Evolutionary conservation across 2,888 invertebrate species (phyloP).

Genomic region (Plagodis pulveraria): DNA sequence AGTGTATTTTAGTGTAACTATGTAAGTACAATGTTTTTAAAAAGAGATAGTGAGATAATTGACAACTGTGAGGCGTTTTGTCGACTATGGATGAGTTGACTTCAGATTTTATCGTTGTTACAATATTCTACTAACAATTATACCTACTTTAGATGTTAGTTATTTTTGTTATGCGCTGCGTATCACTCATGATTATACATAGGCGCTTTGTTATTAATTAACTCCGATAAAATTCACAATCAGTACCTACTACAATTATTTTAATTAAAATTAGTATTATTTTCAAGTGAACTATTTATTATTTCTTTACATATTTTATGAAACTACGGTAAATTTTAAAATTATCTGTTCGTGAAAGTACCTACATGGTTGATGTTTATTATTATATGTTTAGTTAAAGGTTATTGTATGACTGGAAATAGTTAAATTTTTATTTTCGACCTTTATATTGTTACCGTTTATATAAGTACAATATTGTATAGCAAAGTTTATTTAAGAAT

Average conservation of each 20-base stretch:
- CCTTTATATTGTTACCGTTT: slow-evolving; percentile 1
- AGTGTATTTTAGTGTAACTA: slow-evolving; percentile 33
- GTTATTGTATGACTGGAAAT: slow-evolving; percentile 1
- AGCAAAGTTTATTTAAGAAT: too few species aligned
- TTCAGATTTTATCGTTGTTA: background rate
- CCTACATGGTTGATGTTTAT: background rate
- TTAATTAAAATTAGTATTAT: too few species aligned
- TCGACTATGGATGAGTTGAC: background rate
- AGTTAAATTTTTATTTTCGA: slow-evolving; percentile 3
- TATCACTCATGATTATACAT: too few species aligned
- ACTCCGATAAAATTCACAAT: too few species aligned
- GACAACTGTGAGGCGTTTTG: background rate
- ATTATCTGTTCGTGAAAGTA: background rate
- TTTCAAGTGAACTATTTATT: too few species aligned
- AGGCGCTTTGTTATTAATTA: too few species aligned
- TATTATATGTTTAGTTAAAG: background rate
- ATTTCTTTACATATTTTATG: too few species aligned
- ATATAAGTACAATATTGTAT: too few species aligned
- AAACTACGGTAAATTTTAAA: too few species aligned
- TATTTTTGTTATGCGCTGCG: too few species aligned
- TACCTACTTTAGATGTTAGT: too few species aligned
- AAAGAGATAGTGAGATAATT: slow-evolving; percentile 18
- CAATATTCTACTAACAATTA: background rate
- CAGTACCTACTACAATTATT: too few species aligned
- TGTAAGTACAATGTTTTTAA: slow-evolving; percentile 30